A percentile compares a stretch with the other conserved stretches of the same genome.
Conservation (phyloP, 2,888 invertebrate species). For the Plagiodera versicolora region DNA sequence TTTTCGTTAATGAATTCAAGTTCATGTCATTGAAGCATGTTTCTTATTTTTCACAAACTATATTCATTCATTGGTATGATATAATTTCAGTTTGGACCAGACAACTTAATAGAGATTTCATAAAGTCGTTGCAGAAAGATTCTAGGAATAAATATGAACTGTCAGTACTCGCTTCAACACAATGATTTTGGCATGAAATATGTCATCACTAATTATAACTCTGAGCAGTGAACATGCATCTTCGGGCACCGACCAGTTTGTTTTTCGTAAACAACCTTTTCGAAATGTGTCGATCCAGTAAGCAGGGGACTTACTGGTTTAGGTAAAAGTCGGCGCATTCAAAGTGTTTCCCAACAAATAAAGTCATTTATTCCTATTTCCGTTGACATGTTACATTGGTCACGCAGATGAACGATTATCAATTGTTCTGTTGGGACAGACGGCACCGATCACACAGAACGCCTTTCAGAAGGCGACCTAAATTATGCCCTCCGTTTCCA, state of each 20-base stretch:
- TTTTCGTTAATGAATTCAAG: no score
- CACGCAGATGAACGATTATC: constrained; percentile 43
- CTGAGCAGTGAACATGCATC: not conserved
- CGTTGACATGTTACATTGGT: constrained; percentile 45
- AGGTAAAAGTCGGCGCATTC: constrained; percentile 36
- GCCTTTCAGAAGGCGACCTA: constrained; percentile 28
- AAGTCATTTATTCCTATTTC: constrained; percentile 43
- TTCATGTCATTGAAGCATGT: no score
- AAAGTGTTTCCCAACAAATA: constrained; percentile 47
- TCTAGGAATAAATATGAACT: not conserved
- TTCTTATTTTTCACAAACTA: no score
- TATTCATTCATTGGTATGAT: no score
- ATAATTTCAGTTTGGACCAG: no score
- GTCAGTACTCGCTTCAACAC: not conserved
- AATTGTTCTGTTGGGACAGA: constrained; percentile 33
- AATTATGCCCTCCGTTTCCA: constrained; percentile 28
- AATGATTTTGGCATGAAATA: not conserved
- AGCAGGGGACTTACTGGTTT: constrained; percentile 15
- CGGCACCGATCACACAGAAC: constrained; percentile 28
- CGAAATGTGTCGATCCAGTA: constrained; percentile 7
- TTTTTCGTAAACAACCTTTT: constrained; percentile 1
- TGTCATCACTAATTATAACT: not conserved
- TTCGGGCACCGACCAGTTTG: not conserved
- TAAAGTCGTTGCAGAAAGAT: no score
- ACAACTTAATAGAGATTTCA: no score